A percentile compares a stretch with the other conserved stretches of the same genome.
Conservation (phyloP, 2,113 vertebrate species). For the Henicopernis longicauda region DNA sequence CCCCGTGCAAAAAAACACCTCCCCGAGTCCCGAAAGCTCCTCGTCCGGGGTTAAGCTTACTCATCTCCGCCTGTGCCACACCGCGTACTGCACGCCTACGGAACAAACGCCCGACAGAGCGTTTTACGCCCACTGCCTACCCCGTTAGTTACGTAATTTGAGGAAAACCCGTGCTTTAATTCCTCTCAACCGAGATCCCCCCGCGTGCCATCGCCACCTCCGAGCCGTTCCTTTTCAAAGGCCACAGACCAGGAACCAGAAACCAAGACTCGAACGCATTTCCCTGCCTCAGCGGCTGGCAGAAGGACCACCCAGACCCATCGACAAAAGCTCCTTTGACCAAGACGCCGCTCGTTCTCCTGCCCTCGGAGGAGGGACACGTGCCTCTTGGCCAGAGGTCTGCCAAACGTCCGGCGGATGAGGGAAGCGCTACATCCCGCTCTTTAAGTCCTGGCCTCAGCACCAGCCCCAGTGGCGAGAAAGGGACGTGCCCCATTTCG, state of each 20-base stretch:
- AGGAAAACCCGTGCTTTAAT: background rate
- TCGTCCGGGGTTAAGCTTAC: background rate
- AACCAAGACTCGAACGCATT: fast-evolving
- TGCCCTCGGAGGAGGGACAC: fast-evolving
- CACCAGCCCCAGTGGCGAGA: fast-evolving
- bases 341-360: background rate
- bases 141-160: fast-evolving
- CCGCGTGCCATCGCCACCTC: background rate
- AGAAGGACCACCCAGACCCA: background rate
- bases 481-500: background rate
- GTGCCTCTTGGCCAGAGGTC: background rate
- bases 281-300: background rate
- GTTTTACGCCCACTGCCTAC: background rate
- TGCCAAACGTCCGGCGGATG: fast-evolving
- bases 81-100: background rate
- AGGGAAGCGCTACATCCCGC: fast-evolving
- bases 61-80: background rate
- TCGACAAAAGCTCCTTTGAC: background rate
- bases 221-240: background rate
- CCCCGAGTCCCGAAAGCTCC: background rate
- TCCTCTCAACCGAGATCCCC: background rate
- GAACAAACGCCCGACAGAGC: background rate
- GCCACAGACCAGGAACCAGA: background rate
- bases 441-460: background rate
- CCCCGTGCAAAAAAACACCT: background rate